A percentile compares a stretch with the other conserved stretches of the same genome.
phyloP scores from a whole-genome alignment of 2,888 invertebrate species.

The Tyria jacobaeae region DNA sequence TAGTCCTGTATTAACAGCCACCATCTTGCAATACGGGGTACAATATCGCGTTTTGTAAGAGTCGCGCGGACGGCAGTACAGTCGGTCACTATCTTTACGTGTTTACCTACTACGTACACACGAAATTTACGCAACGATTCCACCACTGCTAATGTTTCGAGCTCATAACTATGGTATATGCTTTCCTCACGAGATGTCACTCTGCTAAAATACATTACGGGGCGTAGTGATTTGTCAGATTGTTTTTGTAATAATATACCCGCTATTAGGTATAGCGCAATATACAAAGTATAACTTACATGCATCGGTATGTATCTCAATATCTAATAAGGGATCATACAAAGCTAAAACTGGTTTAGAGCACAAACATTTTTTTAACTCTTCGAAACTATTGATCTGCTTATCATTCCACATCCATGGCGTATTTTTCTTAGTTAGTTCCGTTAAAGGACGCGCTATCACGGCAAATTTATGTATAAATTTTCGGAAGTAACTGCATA shows the following conservation, averaged over 20 bases:
- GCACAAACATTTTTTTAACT: not conserved
- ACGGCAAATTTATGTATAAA: not conserved
- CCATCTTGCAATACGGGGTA: not conserved
- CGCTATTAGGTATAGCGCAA: too few species aligned
- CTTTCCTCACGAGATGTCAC: slow-evolving; percentile 37
- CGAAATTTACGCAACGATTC: slow-evolving; percentile 36
- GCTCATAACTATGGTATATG: slow-evolving; percentile 40
- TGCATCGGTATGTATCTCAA: not conserved
- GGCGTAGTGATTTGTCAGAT: slow-evolving; percentile 14
- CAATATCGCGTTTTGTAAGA: slow-evolving; percentile 1
- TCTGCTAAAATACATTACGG: slow-evolving; percentile 45
- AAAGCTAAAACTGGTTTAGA: not conserved
- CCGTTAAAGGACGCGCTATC: not conserved
- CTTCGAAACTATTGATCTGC: not conserved
- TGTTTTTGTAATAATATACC: slow-evolving; percentile 50
- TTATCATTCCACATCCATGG: not conserved
- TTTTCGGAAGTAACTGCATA: not conserved
- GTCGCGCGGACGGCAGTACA: not conserved
- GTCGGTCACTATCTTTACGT: not conserved
- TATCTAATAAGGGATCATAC: not conserved
- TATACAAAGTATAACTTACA: not conserved
- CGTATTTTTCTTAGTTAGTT: not conserved
- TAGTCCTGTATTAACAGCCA: too few species aligned
- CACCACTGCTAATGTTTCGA: slow-evolving; percentile 43
- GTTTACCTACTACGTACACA: slow-evolving; percentile 34